Evolutionary conservation across 2,113 vertebrate species (phyloP).

Genomic region (Neofelis nebulosa): DNA sequence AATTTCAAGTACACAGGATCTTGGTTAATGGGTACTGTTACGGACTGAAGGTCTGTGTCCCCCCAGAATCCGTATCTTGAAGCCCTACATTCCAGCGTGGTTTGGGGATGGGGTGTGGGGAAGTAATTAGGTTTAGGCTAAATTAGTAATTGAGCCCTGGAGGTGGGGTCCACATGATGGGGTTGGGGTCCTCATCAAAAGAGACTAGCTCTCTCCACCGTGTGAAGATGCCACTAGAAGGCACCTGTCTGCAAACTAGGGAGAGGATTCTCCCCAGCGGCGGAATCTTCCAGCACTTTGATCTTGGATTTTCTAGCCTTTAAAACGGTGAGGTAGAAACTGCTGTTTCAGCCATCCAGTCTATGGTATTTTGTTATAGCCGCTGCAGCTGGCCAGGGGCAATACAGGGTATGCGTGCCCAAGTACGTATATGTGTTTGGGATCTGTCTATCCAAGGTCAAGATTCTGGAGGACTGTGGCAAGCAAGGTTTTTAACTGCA

Average conservation of each 20-base stretch:
- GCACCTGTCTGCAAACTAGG: neutral
- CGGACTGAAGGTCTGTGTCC: neutral
- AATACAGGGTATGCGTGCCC: neutral
- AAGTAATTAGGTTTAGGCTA: neutral
- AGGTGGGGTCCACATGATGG: too few species aligned
- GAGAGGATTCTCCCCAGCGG: neutral
- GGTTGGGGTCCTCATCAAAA: neutral
- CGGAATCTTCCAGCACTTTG: neutral
- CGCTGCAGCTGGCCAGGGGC: neutral
- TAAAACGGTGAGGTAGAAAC: neutral
- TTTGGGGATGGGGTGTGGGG: neutral
- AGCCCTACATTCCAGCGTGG: fast-evolving
- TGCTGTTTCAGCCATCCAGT: neutral
- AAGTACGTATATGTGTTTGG: neutral
- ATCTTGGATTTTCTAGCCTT: neutral
- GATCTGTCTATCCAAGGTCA: neutral
- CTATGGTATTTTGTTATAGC: neutral
- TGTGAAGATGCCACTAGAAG: neutral
- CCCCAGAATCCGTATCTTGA: neutral
- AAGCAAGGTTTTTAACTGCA: neutral
- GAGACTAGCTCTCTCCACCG: neutral
- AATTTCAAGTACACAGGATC: neutral
- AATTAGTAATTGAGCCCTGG: neutral
- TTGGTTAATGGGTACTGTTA: neutral
- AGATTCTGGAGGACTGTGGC: neutral